These are phyloP conservation scores for Mionectes olivaceus DNA, from an alignment of 2,797 vertebrate genomes.

Conservation along the genomic window DNA sequence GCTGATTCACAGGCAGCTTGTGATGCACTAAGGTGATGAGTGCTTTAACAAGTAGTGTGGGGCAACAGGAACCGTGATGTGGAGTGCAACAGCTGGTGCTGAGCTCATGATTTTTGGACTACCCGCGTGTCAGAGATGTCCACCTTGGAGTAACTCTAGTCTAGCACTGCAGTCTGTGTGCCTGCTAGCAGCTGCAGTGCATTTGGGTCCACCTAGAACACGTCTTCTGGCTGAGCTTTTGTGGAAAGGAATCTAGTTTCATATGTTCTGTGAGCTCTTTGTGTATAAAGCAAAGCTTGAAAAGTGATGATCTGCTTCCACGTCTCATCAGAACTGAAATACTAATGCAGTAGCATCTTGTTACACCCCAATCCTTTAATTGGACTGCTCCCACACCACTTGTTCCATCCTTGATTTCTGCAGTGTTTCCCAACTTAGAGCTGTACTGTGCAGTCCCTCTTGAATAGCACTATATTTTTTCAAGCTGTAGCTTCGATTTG, in stretches of 20 bases:
- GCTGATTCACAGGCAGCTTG: background rate
- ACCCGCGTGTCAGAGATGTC: background rate
- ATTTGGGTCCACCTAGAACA: background rate
- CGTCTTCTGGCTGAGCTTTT: background rate
- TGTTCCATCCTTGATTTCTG: background rate
- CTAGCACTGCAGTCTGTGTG: background rate
- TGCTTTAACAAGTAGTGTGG: background rate
- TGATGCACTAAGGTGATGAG: background rate
- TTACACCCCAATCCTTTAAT: background rate
- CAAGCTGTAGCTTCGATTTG: background rate
- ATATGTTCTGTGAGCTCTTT: background rate
- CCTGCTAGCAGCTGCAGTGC: background rate
- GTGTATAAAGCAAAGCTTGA: background rate
- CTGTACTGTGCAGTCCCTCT: background rate
- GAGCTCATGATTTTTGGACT: background rate
- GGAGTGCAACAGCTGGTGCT: background rate
- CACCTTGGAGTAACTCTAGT: background rate
- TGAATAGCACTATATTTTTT: constrained; percentile 18
- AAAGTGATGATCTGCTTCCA: background rate
- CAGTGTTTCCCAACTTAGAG: background rate
- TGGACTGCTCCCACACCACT: accelerated
- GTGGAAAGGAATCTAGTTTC: background rate
- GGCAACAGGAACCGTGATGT: background rate
- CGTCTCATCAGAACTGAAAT: background rate
- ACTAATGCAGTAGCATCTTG: background rate